Base-by-base conservation (phyloP, 2,113 vertebrate genomes). In the Hylia prasina region DNA sequence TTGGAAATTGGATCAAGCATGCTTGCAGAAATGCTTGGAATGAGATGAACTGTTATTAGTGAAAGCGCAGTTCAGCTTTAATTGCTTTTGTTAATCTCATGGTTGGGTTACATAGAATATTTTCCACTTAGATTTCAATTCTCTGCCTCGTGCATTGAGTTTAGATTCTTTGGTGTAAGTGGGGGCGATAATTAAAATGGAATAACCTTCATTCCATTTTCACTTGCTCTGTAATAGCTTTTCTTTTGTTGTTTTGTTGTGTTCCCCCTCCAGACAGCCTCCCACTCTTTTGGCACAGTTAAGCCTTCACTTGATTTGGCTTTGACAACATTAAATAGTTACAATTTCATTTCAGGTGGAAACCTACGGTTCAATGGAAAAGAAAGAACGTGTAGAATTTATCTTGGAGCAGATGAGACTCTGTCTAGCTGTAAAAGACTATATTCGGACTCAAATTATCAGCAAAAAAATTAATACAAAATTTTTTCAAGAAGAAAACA, bases 401-500 rank as follows among this genome's bases (percentile, higher is more conserved):
- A 99, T 99, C 95, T 96, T 99, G 97, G 99, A 99, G 95, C 99
- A 99, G 95, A 99, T 99, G 99, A 98, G 99, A 94, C 98, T 99
- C 87, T 99, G 99, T 96, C 97, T 99, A 37, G 99, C 99, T 39
- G 99, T 99, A 58, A 99, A 99, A 92, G 99, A 99, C 96, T 99
- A 99, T 87, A 99, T 99, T 94, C 99, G 99, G 53, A 99, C 99
- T 51, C 99, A 99, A 93, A 99, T 99, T 97, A 99, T 99, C 97
- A 99, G 99, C 98, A 99, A 99, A 98, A 99, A 99, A 98, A 99
- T 99, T 61, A 99, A 99, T 94, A 99, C 99, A 78, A 99, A 99
- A 84, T 99, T 99, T 97, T 99, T 99, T 96, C 98, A 99, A 92
- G 99, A 99, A 89, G 99, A 99, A 61, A 99, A 99, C 84, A 98